Evolutionary conservation across 2,797 vertebrate genomes (phyloP).

Genomic region (Chelonia mydas): DNA sequence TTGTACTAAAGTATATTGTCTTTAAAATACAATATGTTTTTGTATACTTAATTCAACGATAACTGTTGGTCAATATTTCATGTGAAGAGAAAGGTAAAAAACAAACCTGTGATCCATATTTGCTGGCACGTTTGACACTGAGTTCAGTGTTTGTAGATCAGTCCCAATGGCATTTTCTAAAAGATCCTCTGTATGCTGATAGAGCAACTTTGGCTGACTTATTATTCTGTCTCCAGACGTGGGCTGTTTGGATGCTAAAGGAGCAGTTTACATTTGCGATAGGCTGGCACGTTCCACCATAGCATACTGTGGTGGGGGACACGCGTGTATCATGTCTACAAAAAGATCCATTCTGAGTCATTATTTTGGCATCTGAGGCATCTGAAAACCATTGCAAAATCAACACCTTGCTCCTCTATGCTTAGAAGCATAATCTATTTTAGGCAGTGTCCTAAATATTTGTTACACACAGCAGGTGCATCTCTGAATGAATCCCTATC

Average conservation of each 20-base stretch:
- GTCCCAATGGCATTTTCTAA: neutral
- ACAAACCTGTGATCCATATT: slow-evolving; percentile 28
- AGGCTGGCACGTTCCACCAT: neutral
- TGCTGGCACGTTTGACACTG: slow-evolving; percentile 12
- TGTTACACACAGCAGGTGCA: neutral
- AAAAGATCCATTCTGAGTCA: slow-evolving; percentile 1
- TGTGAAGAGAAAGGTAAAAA: slow-evolving; percentile 11
- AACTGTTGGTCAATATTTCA: slow-evolving; percentile 11
- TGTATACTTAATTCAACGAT: slow-evolving; percentile 50
- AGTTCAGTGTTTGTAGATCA: neutral
- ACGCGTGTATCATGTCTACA: neutral
- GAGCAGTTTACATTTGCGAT: neutral
- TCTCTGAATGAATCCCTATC: slow-evolving; percentile 5
- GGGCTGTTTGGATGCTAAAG: neutral
- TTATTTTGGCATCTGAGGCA: neutral
- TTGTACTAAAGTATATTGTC: slow-evolving; percentile 72
- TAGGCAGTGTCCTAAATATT: neutral
- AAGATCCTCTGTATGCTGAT: neutral
- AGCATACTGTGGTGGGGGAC: neutral
- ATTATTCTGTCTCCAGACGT: neutral
- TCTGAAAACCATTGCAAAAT: slow-evolving; percentile 4
- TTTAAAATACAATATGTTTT: slow-evolving; percentile 69
- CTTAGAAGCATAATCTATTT: neutral
- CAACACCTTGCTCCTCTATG: slow-evolving; percentile 1
- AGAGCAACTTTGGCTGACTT: neutral